These are phyloP conservation scores for Tetramorium alpestre DNA, from an alignment of 1,140 invertebrate genomes.

Conservation along the genomic window DNA sequence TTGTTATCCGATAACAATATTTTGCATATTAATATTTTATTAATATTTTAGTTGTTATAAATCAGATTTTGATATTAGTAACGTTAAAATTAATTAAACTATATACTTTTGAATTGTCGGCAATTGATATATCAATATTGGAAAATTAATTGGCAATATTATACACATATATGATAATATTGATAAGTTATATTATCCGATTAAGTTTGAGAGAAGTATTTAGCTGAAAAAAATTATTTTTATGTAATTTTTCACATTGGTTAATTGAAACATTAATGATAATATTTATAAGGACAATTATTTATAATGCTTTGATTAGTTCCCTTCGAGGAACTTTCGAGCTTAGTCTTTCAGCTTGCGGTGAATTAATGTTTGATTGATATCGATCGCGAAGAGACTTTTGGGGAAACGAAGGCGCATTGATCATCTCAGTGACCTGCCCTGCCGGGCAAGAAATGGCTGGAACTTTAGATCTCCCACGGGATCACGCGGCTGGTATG, in stretches of 20 bases:
- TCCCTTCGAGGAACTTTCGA: neutral
- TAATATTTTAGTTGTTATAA: neutral
- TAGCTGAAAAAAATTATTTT: neutral
- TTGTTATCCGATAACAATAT: neutral
- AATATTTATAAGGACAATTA: neutral
- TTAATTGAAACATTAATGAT: constrained; percentile 18
- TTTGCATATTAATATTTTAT: neutral
- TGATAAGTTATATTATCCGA: neutral
- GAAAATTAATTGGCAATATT: constrained; percentile 18
- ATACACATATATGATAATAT: neutral
- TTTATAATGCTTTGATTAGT: neutral
- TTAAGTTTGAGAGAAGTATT: neutral
- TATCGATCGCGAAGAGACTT: constrained; percentile 19
- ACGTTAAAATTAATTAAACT: neutral
- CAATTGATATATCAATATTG: neutral
- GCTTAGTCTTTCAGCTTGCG: neutral
- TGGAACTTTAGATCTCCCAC: constrained; percentile 41
- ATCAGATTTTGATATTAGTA: neutral
- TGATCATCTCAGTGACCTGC: constrained; percentile 42
- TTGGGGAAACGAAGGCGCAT: neutral
- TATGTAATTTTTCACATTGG: neutral
- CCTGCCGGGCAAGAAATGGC: constrained; percentile 56
- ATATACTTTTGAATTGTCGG: neutral
- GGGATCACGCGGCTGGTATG: constrained; percentile 30
- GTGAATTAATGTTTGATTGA: constrained; percentile 12